Conservation (phyloP, 2,113 vertebrate genomes). For the Pampusana beccarii region DNA sequence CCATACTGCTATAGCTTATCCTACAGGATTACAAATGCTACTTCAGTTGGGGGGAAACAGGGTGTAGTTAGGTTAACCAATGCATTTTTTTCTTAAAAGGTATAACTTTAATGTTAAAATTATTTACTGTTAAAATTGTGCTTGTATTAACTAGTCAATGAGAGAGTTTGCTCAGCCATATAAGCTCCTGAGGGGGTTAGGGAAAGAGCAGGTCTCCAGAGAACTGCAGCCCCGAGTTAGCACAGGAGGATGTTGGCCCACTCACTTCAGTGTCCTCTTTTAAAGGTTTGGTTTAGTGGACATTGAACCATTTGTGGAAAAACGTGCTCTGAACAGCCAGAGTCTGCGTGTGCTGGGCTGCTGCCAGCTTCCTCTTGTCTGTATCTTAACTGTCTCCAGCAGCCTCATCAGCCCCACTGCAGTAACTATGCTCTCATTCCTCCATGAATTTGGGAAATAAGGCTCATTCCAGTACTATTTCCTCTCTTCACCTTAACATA, state of each 20-base stretch:
- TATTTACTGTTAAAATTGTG: background rate
- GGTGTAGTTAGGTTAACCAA: background rate
- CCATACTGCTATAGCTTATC: background rate
- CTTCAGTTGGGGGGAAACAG: background rate
- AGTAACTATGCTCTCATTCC: background rate
- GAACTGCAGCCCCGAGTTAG: background rate
- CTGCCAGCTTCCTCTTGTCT: background rate
- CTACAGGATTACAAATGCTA: background rate
- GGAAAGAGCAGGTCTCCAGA: background rate
- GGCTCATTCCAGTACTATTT: background rate
- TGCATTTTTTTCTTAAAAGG: background rate
- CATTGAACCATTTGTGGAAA: background rate
- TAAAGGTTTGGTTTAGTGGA: background rate
- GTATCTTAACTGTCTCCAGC: background rate
- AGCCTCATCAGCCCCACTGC: background rate
- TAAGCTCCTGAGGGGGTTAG: background rate
- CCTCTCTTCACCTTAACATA: background rate
- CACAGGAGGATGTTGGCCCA: background rate
- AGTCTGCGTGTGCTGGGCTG: rapidly evolving
- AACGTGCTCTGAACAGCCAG: background rate
- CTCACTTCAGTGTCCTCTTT: background rate
- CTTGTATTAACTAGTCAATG: background rate
- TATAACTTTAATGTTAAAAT: background rate
- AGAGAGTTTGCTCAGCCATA: background rate
- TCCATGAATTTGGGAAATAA: background rate